phyloP scores from a whole-genome alignment of 2,797 vertebrate species.

The Mastacembelus armatus region DNA sequence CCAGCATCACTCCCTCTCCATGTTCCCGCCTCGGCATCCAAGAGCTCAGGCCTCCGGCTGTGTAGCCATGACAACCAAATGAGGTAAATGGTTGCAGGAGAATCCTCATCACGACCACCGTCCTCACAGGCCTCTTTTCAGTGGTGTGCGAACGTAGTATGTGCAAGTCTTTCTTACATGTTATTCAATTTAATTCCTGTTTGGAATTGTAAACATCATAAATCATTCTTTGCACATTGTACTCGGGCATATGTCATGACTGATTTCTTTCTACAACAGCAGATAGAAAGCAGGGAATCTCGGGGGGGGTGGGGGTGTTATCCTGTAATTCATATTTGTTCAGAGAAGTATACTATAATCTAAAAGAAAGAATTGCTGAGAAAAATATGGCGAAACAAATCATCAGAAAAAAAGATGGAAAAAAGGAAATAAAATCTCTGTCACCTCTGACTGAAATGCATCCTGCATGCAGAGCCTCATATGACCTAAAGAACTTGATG shows the following conservation, averaged over 20 bases:
- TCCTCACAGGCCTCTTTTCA: constrained; percentile 59
- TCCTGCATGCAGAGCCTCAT: not conserved
- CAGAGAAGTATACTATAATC: constrained; percentile 10
- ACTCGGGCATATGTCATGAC: constrained; percentile 18
- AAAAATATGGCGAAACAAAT: constrained; percentile 32
- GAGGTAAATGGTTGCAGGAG: constrained; percentile 85
- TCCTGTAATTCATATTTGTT: constrained; percentile 34
- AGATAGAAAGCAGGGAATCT: too few relatives aligned
- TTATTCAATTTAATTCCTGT: constrained; percentile 17
- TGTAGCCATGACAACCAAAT: constrained; percentile 86
- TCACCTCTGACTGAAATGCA: constrained; percentile 1
- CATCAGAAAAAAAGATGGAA: not conserved
- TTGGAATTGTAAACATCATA: constrained; percentile 36
- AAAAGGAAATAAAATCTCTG: constrained; percentile 13
- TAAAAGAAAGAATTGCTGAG: not conserved
- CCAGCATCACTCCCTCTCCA: constrained; percentile 69
- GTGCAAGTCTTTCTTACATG: constrained; percentile 30
- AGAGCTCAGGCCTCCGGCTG: constrained; percentile 81
- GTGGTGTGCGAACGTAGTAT: constrained; percentile 35
- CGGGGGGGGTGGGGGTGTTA: too few relatives aligned
- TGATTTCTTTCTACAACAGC: constrained; percentile 27
- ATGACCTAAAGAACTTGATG: not conserved
- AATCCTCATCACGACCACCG: constrained; percentile 80
- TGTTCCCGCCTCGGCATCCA: constrained; percentile 76
- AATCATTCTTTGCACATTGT: constrained; percentile 4